Conservation (phyloP, 2,797 vertebrate species). For the Mallotus villosus region DNA sequence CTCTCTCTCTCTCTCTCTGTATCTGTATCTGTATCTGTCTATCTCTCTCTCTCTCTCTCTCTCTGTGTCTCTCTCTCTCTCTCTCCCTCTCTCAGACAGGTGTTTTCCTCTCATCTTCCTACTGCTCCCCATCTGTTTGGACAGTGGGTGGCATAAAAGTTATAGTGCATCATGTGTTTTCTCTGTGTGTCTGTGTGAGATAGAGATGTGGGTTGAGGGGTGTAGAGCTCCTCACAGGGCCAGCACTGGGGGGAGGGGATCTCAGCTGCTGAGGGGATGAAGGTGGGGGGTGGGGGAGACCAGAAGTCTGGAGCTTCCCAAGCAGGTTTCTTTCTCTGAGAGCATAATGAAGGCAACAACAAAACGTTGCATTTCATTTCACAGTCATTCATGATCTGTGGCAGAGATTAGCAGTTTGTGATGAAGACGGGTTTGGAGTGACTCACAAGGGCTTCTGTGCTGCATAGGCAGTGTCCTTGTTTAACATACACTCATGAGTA, state of each 20-base stretch:
- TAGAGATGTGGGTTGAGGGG: too few relatives aligned
- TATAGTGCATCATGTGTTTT: constrained; percentile 5
- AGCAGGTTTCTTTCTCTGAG: background rate
- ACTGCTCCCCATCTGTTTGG: constrained; percentile 42
- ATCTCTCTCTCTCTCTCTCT: background rate
- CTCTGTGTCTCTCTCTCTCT: background rate
- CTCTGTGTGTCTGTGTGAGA: constrained; percentile 9
- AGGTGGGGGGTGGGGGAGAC: background rate
- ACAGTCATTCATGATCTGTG: background rate
- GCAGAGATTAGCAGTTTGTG: background rate
- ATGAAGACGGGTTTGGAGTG: too few relatives aligned
- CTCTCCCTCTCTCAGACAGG: too few relatives aligned
- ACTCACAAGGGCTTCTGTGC: background rate
- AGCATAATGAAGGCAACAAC: background rate
- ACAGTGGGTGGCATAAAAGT: constrained; percentile 3
- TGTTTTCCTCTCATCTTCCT: background rate
- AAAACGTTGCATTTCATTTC: background rate
- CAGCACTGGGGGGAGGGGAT: background rate
- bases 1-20: background rate
- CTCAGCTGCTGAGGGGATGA: background rate
- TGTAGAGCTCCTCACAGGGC: too few relatives aligned
- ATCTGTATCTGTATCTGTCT: background rate
- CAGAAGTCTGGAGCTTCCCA: background rate
- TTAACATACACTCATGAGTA: background rate
- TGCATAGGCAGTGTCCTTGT: background rate